phyloP scores from a whole-genome alignment of 2,888 invertebrate genomes.

The Notocelia uddmanniana region DNA sequence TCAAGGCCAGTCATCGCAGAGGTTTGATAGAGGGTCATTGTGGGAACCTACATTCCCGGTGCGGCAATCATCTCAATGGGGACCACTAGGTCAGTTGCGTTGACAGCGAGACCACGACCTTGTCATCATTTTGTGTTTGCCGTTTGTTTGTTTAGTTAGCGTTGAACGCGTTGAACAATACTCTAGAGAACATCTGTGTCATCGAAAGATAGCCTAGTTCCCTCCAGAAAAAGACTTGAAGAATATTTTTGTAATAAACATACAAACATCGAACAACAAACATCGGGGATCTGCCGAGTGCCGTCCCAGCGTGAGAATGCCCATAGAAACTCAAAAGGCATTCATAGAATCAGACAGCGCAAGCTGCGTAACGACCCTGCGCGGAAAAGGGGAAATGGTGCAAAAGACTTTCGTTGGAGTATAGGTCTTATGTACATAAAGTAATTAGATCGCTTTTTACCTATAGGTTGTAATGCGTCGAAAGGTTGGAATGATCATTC shows the following conservation, averaged over 20 bases:
- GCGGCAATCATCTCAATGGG: constrained; percentile 39
- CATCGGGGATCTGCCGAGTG: too few relatives aligned
- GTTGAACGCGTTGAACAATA: background rate
- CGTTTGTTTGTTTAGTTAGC: constrained; percentile 7
- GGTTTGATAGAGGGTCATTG: constrained; percentile 30
- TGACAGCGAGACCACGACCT: constrained; percentile 29
- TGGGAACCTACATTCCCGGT: constrained; percentile 26
- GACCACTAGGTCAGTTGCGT: constrained; percentile 38
- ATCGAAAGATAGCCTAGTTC: background rate
- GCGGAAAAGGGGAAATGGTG: constrained; percentile 13
- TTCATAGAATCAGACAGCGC: constrained; percentile 15
- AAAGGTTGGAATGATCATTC: background rate
- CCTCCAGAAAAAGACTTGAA: background rate
- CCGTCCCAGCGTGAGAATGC: background rate
- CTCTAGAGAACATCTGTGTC: too few relatives aligned
- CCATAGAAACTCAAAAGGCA: constrained; percentile 23
- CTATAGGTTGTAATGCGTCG: background rate
- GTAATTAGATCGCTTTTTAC: background rate
- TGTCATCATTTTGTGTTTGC: constrained; percentile 11
- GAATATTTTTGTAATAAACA: background rate
- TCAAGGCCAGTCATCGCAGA: constrained; percentile 18
- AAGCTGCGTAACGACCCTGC: constrained; percentile 42
- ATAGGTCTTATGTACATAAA: background rate
- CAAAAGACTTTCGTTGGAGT: background rate
- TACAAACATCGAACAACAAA: too few relatives aligned